Evolutionary conservation across 2,797 vertebrate species (phyloP), one percentile per base, ranked within the genome.

Genomic region (Cirrhinus mrigala): DNA sequence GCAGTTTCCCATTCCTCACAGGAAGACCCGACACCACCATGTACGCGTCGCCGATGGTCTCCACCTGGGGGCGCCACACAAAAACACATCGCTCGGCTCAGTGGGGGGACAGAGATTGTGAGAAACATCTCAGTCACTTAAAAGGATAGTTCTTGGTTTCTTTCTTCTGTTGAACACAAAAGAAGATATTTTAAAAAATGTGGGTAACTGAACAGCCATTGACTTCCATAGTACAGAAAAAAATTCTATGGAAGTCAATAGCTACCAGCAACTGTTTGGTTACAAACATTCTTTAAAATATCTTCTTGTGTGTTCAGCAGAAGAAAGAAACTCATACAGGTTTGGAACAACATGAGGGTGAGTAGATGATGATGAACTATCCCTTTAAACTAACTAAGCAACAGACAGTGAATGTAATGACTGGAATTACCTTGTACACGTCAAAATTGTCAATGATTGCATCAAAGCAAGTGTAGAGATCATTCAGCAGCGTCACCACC

Each of bases 371-470:
- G 62, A 64, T 29, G 60, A 15, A 16, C 24, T 29, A 64, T 64
- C 14, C 24, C 14, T 64, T 29, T 76, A 15, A 76, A 33, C 20
- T 22, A 37, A 76, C 22, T 3, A 1, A 54, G 73, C 27, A 16
- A 54, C 11, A 56, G 11, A 29, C 16, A 6, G 5, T 54, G 24
- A 75, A 54, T 1, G 29, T 20, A 46, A 73, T 16, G 64, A 79
- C 22, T 37, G 33, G 16, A 24, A 24, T 78, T 85, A 96, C 96
- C 96, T 97, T 97, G 93, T 97, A 98, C 87, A 98, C 97, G 0
- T 98, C 97, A 68, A 98, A 98, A 94, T 97, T 97, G 93, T 98
- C 97, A 11, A 98, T 98, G 91, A 98, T 97, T 82, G 97, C 97
- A 0, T 98, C 97, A 3, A 98, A 98, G 87, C 97, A 98, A 3